Evolutionary conservation across 1,140 invertebrate species (phyloP).

Genomic region (Polypedilum vanderplanki): DNA sequence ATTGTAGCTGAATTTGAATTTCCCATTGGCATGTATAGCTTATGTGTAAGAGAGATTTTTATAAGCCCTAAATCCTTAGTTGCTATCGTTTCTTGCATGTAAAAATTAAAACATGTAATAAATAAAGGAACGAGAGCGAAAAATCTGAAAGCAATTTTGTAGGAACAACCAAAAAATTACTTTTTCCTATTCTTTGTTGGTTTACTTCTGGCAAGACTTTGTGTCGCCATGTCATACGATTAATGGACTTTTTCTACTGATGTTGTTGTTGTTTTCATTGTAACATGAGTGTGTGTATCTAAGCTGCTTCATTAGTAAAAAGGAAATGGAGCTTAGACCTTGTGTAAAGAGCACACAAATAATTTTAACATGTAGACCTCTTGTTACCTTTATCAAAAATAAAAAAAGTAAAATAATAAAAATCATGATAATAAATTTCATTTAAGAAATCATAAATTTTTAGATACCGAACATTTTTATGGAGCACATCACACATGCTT

Average conservation of each 20-base stretch:
- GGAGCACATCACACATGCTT: not conserved
- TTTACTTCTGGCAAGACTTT: not conserved
- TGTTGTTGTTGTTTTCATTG: not conserved
- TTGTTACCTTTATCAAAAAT: too few species aligned
- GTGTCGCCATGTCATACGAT: not conserved
- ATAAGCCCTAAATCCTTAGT: too few species aligned
- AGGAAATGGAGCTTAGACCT: not conserved
- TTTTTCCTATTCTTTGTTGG: not conserved
- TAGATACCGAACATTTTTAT: not conserved
- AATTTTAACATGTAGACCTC: not conserved
- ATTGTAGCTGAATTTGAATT: too few species aligned
- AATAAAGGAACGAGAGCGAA: not conserved
- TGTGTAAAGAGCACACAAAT: not conserved
- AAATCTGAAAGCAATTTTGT: not conserved
- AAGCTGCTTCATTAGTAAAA: not conserved
- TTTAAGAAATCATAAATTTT: conserved; percentile 11
- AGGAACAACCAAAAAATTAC: not conserved
- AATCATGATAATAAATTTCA: not conserved
- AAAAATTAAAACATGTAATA: not conserved
- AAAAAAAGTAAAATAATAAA: not conserved
- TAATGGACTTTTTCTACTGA: not conserved
- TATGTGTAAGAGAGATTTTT: too few species aligned
- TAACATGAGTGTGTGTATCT: not conserved
- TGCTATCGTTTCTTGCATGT: too few species aligned
- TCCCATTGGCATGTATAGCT: too few species aligned